These are phyloP conservation scores for Ellobium chinense DNA, from an alignment of 2,888 invertebrate genomes.

Conservation along the genomic window DNA sequence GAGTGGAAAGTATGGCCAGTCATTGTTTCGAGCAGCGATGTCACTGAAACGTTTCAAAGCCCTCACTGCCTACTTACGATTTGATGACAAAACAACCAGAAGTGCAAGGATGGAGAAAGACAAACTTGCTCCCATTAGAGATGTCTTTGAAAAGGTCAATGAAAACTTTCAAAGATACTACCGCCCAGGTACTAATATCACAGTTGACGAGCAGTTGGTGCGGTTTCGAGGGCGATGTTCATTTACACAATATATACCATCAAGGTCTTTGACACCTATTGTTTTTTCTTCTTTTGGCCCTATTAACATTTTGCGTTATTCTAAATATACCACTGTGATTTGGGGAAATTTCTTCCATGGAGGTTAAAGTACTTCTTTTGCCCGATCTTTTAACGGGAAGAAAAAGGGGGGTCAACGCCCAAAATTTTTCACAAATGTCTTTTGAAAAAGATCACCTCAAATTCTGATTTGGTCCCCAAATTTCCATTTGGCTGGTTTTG, in stretches of 20 bases:
- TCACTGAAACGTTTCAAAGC: not conserved
- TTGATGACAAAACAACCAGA: not conserved
- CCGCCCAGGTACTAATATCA: not conserved
- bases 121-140: not conserved
- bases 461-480: too few relatives aligned
- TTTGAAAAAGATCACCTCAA: too few relatives aligned
- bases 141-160: not conserved
- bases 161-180: not conserved
- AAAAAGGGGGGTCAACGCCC: too few relatives aligned
- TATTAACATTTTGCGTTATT: too few relatives aligned
- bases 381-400: too few relatives aligned
- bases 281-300: too few relatives aligned
- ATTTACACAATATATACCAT: not conserved
- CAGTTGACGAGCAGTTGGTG: not conserved
- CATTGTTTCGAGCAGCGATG: not conserved
- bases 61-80: not conserved
- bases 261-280: too few relatives aligned
- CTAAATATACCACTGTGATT: too few relatives aligned
- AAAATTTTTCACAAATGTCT: too few relatives aligned
- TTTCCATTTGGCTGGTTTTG: too few relatives aligned
- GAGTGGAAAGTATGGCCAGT: not conserved
- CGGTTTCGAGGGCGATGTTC: not conserved
- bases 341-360: too few relatives aligned
- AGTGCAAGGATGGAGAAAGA: not conserved
- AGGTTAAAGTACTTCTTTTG: too few relatives aligned